Base-by-base conservation (phyloP, 2,113 vertebrate genomes). In the Globicephala melas region DNA sequence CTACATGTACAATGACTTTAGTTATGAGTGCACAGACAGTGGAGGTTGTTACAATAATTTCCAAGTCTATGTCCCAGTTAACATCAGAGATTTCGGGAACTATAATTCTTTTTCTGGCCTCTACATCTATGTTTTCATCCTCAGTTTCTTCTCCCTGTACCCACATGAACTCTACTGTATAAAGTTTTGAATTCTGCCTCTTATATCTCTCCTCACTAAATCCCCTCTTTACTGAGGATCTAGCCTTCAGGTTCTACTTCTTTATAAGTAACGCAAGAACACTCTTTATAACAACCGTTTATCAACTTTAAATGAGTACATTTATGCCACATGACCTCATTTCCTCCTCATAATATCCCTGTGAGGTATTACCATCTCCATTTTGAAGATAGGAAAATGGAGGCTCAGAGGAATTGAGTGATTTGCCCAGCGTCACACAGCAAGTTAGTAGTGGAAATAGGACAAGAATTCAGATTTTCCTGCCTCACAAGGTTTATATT, bases 181-280 rank as follows among this genome's bases (percentile, higher is more conserved):
- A 55, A 91, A 67, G n/a, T 68, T 79, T 65, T 93, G 55, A 94
- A 76, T 95, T 90, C 58, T 91, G 73, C 26, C 85, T 58, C 12
- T 14, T 47, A 5, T 12, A 53, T 55, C 28, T 60, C 12, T 15
- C 23, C 14, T 67, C 21, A 79, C 20, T 3, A 73, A 93, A 28
- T 55, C 18, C 10, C 68, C 25, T 81, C 41, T 92, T 82, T 65
- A 11, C 33, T 68, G 36, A 87, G 33, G 31, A 67, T 60, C 4
- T 60, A 83, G 28, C 21, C 14, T 38, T 53, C 86, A 79, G 55
- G 38, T 79, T 74, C 60, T 62, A 67, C 21, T 91, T 14, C 33
- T 8, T 95, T 90, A 47, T 6, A 47, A 68, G 90, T 68, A 63
- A 21, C 62, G 4, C 68, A 84, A 68, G 58, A 87, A 74, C 5